Conservation (phyloP, 2,797 vertebrate species). For the Graptemys geographica region DNA sequence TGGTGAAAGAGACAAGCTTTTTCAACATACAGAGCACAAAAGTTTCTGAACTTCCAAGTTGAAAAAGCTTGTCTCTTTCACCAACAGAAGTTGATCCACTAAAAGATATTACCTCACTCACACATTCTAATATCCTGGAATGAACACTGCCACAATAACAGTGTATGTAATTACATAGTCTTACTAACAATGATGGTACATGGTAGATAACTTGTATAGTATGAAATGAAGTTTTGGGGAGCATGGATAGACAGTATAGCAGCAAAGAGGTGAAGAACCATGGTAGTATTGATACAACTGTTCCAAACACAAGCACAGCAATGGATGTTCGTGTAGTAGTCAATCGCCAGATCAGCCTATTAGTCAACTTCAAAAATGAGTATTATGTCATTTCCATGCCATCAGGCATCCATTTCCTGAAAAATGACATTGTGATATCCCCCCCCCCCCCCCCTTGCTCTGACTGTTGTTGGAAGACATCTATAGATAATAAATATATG, state of each 20-base stretch:
- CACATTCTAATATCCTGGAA: neutral
- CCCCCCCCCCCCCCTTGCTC: neutral
- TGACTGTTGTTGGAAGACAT: neutral
- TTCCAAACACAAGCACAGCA: neutral
- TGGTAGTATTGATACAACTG: accelerated
- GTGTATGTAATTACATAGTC: neutral
- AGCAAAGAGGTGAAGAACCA: neutral
- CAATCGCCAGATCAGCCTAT: neutral
- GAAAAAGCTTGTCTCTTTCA: neutral
- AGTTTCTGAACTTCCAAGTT: neutral
- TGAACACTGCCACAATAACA: neutral
- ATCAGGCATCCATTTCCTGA: neutral
- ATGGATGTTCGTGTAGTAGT: neutral
- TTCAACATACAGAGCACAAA: too few relatives aligned
- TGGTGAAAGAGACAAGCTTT: neutral
- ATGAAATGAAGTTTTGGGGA: neutral
- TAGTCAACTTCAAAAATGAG: neutral
- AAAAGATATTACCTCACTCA: neutral
- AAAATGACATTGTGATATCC: neutral
- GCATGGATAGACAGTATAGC: neutral
- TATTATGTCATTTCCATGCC: neutral
- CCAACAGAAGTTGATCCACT: neutral
- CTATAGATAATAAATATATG: neutral
- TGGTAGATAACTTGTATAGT: neutral
- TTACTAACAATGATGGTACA: neutral